Evolutionary conservation across 2,113 vertebrate species (phyloP).

Genomic region (Odocoileus hemionus): DNA sequence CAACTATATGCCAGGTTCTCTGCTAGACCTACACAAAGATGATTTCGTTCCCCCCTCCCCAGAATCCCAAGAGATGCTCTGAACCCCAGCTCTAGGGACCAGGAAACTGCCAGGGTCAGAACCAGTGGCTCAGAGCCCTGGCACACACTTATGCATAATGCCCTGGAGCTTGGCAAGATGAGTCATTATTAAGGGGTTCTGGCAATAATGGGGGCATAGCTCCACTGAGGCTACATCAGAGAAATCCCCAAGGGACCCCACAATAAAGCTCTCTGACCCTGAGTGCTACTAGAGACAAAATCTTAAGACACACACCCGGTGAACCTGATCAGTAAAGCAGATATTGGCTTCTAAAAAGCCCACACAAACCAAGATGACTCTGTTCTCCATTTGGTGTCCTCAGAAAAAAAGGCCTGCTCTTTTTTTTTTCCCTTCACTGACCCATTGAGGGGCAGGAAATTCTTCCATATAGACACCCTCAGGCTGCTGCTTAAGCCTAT

Average conservation of each 20-base stretch:
- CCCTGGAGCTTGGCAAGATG: not conserved
- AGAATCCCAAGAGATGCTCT: not conserved
- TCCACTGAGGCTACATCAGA: not conserved
- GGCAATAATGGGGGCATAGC: not conserved
- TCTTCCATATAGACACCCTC: constrained; percentile 48
- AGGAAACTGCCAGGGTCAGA: not conserved
- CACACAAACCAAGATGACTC: not conserved
- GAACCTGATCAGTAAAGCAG: not conserved
- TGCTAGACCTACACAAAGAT: not conserved
- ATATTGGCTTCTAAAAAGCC: not conserved
- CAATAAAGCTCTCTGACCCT: not conserved
- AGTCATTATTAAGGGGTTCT: not conserved
- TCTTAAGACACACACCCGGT: not conserved
- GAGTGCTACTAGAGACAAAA: not conserved
- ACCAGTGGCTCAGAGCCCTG: not conserved
- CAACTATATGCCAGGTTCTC: not conserved
- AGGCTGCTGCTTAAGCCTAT: not conserved
- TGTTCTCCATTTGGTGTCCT: not conserved
- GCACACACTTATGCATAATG: too few species aligned
- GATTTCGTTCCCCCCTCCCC: not conserved
- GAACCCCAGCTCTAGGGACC: not conserved
- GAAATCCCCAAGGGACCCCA: not conserved
- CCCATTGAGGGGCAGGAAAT: constrained; percentile 25
- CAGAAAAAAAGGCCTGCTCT: not conserved
- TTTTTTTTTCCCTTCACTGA: not conserved